Evolutionary conservation across 2,113 vertebrate species (phyloP), one percentile per base, ranked within the genome.

Genomic region (Todiramphus chloris): DNA sequence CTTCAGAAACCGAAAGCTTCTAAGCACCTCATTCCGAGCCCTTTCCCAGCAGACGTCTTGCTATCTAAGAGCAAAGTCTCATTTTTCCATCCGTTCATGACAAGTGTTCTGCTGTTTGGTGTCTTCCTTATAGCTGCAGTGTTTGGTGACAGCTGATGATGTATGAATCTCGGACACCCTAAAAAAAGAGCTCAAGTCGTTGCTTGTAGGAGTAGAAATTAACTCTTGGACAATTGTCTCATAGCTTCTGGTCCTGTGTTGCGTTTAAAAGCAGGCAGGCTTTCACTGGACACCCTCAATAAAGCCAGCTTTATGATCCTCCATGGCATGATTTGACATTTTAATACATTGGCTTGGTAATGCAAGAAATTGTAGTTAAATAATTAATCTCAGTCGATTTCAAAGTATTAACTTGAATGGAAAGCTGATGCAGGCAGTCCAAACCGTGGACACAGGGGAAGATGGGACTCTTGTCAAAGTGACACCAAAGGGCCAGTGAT

Each of bases 391-490:
- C 92, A 20, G 48, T 37, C 92, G 37, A 70, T 93, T 81, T 83
- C 76, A 43, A 87, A 86, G 48, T 76, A 76, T 88, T 58, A 80
- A 72, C 87, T 48, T 51, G 58, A 86, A 79, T 16, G 23, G 55
- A 92, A 73, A 81, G 37, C 73, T 66, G 74, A 48, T 24, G 70
- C 10, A 30, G 31, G 66, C 5, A 91, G 75, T 70, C 64, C 56
- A 72, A 83, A 87, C 28, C 20, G n/a, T 18, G 44, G 83, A 84
- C 50, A 73, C 62, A 85, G 48, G 37, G 62, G 55, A 78, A 89
- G 77, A 89, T 43, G 67, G 74, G 62, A 89, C 90, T 93, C 92
- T 67, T 83, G 53, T 87, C 89, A 84, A 84, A 84, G 39, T 91
- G 76, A 82, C 70, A 91, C 73, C 37, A 73, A 90, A 72, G 41